A percentile compares a stretch with the other conserved stretches of the same genome.
Conservation (phyloP, 2,888 invertebrate genomes). For the Melipona beecheii region DNA sequence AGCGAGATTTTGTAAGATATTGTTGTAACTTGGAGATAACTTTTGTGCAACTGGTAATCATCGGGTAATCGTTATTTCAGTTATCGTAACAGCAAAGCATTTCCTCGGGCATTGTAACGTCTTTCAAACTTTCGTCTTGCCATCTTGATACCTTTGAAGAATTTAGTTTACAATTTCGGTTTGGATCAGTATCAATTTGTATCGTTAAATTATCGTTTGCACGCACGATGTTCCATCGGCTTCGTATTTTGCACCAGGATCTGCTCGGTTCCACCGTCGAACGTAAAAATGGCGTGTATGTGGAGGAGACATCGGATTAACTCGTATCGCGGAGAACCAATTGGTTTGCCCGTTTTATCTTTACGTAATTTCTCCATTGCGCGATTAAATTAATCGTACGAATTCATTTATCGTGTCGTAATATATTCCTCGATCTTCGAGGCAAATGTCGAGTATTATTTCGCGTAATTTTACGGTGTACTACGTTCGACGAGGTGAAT, state of each 20-base stretch:
- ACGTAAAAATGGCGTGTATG: constrained; percentile 59
- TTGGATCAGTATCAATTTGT: background rate
- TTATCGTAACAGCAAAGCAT: too few species aligned
- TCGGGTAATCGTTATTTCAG: too few species aligned
- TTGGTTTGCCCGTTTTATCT: background rate
- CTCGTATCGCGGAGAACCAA: background rate
- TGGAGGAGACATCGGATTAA: constrained; percentile 3
- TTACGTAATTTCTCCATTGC: background rate
- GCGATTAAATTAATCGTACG: background rate
- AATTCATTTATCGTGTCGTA: background rate
- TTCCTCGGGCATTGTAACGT: too few species aligned
- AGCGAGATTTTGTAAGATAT: too few species aligned
- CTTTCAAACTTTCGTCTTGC: too few species aligned
- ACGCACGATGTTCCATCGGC: too few species aligned
- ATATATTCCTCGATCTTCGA: background rate
- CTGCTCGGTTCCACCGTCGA: constrained; percentile 5
- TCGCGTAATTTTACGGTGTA: too few species aligned
- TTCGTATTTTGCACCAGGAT: constrained; percentile 1
- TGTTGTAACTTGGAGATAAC: too few species aligned
- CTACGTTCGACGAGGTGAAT: background rate
- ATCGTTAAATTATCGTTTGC: too few species aligned
- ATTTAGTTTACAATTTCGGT: too few species aligned
- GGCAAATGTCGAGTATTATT: background rate
- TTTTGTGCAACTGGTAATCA: too few species aligned
- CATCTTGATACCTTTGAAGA: too few species aligned